Conservation (phyloP, 2,797 vertebrate genomes). For the Alca torda region DNA sequence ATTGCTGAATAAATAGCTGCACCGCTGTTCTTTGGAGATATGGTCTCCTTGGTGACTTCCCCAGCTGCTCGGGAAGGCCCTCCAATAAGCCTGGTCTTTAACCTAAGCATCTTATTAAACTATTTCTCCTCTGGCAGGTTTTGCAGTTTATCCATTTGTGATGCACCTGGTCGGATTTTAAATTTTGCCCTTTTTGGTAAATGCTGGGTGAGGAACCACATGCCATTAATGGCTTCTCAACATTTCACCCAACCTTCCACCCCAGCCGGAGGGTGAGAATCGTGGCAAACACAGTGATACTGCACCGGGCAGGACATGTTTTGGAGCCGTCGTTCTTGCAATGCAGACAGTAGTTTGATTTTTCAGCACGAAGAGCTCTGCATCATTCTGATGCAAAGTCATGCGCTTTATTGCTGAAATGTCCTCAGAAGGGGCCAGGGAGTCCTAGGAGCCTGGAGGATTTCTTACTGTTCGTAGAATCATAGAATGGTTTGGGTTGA, state of each 20-base stretch:
- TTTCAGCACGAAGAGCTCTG: not conserved
- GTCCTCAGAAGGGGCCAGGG: not conserved
- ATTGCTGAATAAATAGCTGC: not conserved
- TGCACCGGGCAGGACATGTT: not conserved
- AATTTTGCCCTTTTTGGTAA: not conserved
- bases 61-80: not conserved
- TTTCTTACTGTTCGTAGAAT: not conserved
- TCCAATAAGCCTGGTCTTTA: not conserved
- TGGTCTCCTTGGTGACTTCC: not conserved
- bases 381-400: not conserved
- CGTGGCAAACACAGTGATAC: not conserved
- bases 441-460: not conserved
- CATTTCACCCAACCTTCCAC: not conserved
- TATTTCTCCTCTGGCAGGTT: not conserved
- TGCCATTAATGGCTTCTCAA: not conserved
- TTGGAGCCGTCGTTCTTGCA: not conserved
- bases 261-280: rapidly evolving
- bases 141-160: not conserved
- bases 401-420: not conserved
- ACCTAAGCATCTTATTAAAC: not conserved
- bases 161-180: not conserved
- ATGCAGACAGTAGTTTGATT: not conserved
- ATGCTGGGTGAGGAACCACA: not conserved
- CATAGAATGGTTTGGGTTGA: not conserved
- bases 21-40: not conserved